Conservation (phyloP, 2,888 invertebrate species). For the Lamellibrachia satsuma region DNA sequence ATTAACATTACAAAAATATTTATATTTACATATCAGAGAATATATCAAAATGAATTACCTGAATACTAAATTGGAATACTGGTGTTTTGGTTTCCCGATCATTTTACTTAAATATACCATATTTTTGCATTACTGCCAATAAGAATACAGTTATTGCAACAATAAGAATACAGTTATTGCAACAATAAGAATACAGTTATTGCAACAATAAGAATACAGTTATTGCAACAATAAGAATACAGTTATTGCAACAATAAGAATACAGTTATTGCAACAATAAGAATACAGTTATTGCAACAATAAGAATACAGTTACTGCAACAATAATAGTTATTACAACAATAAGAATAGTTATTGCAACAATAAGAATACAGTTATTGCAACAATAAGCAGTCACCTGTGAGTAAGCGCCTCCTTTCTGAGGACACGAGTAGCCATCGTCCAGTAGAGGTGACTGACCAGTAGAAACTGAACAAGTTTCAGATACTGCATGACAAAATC, state of each 20-base stretch:
- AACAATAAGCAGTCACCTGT: constrained; percentile 44
- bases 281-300: not conserved
- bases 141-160: too few relatives aligned
- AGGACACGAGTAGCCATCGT: constrained; percentile 68
- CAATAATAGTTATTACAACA: not conserved
- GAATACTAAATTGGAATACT: too few relatives aligned
- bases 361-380: not conserved
- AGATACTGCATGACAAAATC: constrained; percentile 68
- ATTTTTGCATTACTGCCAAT: too few relatives aligned
- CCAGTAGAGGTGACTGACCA: constrained; percentile 70
- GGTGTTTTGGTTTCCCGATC: too few relatives aligned
- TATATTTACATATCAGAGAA: too few relatives aligned
- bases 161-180: not conserved
- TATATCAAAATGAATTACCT: too few relatives aligned
- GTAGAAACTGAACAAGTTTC: constrained; percentile 68
- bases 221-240: not conserved
- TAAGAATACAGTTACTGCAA: not conserved
- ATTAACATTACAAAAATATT: too few relatives aligned
- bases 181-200: not conserved
- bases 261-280: not conserved
- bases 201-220: not conserved
- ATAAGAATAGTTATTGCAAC: not conserved
- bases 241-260: not conserved
- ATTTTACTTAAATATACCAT: too few relatives aligned
- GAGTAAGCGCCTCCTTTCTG: constrained; percentile 63